Evolutionary conservation across 2,888 invertebrate species (phyloP).

Genomic region (Oscheius sp.): DNA sequence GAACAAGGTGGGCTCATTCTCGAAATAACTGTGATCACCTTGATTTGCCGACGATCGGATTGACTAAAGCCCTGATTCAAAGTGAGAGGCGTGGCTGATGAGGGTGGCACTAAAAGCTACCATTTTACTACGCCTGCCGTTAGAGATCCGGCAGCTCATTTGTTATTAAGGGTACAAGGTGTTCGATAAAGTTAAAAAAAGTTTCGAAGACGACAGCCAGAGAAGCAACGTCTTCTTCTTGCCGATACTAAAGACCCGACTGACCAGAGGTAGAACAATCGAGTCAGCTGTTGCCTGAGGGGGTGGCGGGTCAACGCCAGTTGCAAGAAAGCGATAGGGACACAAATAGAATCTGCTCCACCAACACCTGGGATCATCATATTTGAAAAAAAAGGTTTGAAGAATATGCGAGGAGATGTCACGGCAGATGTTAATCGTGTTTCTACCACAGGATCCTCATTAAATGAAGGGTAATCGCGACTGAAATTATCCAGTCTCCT

Average conservation of each 20-base stretch:
- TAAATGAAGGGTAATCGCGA: background rate
- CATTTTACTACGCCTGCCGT: conserved; percentile 22
- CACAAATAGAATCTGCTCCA: conserved; percentile 30
- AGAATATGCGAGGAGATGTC: conserved; percentile 1
- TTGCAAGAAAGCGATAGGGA: conserved; percentile 32
- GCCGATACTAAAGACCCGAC: conserved; percentile 12
- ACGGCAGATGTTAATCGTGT: conserved; percentile 4
- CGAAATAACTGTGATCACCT: background rate
- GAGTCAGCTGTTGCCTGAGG: conserved; percentile 36
- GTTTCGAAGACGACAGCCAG: background rate
- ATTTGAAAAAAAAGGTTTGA: conserved; percentile 15
- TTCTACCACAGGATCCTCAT: background rate
- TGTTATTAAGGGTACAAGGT: background rate
- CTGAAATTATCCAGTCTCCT: no score
- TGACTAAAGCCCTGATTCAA: conserved; percentile 26
- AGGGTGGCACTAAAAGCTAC: conserved; percentile 32
- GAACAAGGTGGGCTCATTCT: background rate
- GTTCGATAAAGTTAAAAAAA: conserved; percentile 1
- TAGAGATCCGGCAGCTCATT: background rate
- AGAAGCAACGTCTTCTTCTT: background rate
- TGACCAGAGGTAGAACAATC: conserved; percentile 34
- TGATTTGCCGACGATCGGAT: background rate
- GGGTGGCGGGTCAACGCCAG: conserved; percentile 36
- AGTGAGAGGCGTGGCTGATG: conserved; percentile 27
- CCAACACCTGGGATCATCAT: background rate